Conservation (phyloP, 2,113 vertebrate species). For the Murina feae region DNA sequence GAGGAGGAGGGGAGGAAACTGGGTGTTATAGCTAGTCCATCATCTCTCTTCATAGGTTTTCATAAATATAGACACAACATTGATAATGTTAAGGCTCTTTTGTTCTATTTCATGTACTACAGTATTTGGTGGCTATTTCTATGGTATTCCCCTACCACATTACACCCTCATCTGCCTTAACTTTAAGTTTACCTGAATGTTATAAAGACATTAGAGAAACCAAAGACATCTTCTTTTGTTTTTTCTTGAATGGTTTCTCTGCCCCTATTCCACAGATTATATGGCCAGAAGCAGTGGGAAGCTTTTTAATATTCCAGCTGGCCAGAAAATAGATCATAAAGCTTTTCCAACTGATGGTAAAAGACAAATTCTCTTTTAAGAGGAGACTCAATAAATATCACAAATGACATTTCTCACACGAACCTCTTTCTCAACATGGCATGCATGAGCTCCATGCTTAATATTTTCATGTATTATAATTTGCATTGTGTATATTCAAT, state of each 20-base stretch:
- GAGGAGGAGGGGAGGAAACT: background rate
- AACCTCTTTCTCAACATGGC: background rate
- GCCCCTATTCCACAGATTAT: background rate
- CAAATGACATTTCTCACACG: background rate
- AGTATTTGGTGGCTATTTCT: background rate
- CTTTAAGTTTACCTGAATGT: background rate
- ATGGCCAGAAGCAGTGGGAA: slow-evolving; percentile 1
- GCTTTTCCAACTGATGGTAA: background rate
- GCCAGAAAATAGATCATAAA: slow-evolving; percentile 14
- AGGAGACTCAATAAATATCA: background rate
- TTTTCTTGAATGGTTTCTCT: background rate
- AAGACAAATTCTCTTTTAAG: slow-evolving; percentile 32
- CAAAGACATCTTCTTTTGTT: background rate
- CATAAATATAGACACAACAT: slow-evolving; percentile 7
- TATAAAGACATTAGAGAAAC: background rate
- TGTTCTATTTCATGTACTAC: background rate
- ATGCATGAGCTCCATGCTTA: background rate
- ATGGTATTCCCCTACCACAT: background rate
- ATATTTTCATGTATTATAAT: background rate
- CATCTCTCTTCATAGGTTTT: background rate
- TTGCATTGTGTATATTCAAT: background rate
- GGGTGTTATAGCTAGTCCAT: background rate
- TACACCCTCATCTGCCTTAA: background rate
- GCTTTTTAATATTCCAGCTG: background rate
- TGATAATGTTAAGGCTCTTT: background rate